Evolutionary conservation across 2,888 invertebrate genomes (phyloP), one percentile per base, ranked within the genome.

Genomic region (Cryptus viduatorius): DNA sequence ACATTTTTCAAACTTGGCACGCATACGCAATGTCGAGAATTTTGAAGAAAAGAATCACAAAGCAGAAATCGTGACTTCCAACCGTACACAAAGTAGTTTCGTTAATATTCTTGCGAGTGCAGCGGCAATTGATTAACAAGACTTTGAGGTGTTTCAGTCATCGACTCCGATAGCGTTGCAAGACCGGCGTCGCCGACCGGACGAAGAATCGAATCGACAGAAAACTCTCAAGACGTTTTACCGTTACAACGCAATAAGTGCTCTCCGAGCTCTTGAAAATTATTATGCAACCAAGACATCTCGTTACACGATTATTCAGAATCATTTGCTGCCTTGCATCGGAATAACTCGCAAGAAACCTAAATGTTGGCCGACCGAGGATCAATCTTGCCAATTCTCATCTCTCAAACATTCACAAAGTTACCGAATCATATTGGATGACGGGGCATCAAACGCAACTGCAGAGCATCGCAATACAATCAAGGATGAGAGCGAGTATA

Each of bases 221-320:
- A 2, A 56, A 8, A 10, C 24, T 56, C 56, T 24, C 56, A 24
- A 19, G 10, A 24, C 3, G 3, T 56, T 56, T 24, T 10, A 8
- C 53, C 53, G 53, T 19, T 16, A 16, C 16, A 53, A 53, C 53
- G 16, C 19, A 19, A 16, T 16, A 8, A 24, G 24, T 24, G 24
- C 24, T 24, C 53, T 19, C 3, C 53, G 53, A 7, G 53, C 7
- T 7, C 53, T 8, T 16, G 53, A 19, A 19, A 56, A 56, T 56
- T 56, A 56, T 56, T 56, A 56, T 19, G 56, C 56, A 3, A 19
- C 16, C 53, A 16, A 16, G 8, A 53, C 53, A 5, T 24, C 24
- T 10, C 56, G 56, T 56, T 56, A 56, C 19, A 56, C 56, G 56
- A 56, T 24, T 19, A 3, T 56, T 12, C 56, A 56, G 12, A 59